Evolutionary conservation across 2,888 invertebrate species (phyloP).

Genomic region (Aethes cnicana): DNA sequence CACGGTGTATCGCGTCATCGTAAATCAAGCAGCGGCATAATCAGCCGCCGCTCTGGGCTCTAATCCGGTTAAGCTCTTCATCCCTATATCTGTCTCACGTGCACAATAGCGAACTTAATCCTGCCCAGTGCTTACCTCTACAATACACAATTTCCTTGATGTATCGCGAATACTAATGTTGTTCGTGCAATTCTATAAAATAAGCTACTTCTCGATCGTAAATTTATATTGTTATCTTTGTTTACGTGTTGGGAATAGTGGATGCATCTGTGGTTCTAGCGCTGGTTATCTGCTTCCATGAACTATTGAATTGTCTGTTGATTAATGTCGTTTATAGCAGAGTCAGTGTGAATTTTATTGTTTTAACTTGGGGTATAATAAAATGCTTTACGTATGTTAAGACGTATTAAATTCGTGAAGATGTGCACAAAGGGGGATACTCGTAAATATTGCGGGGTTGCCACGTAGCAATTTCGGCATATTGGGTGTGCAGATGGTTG

Average conservation of each 20-base stretch:
- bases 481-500: constrained; percentile 61
- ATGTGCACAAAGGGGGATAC: neutral
- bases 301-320: neutral
- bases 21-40: constrained; percentile 78
- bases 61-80: constrained; percentile 75
- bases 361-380: too few relatives aligned
- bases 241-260: constrained; percentile 55
- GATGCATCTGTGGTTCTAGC: constrained; percentile 36
- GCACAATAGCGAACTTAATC: constrained; percentile 65
- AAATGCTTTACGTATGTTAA: too few relatives aligned
- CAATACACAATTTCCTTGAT: constrained; percentile 45
- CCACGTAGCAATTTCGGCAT: constrained; percentile 75
- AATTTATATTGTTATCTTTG: constrained; percentile 55
- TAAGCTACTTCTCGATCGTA: constrained; percentile 55
- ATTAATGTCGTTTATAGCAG: neutral
- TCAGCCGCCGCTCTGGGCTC: constrained; percentile 66
- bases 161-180: constrained; percentile 49
- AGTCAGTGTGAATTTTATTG: too few relatives aligned
- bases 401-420: neutral
- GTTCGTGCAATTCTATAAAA: constrained; percentile 59
- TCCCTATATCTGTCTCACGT: constrained; percentile 69
- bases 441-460: constrained; percentile 31
- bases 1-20: constrained; percentile 68
- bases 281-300: constrained; percentile 34
- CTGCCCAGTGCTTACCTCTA: constrained; percentile 42